These are phyloP conservation scores for Epizoanthus fatuus DNA, from an alignment of 92 coral and sea anemone species.

Conservation along the genomic window DNA sequence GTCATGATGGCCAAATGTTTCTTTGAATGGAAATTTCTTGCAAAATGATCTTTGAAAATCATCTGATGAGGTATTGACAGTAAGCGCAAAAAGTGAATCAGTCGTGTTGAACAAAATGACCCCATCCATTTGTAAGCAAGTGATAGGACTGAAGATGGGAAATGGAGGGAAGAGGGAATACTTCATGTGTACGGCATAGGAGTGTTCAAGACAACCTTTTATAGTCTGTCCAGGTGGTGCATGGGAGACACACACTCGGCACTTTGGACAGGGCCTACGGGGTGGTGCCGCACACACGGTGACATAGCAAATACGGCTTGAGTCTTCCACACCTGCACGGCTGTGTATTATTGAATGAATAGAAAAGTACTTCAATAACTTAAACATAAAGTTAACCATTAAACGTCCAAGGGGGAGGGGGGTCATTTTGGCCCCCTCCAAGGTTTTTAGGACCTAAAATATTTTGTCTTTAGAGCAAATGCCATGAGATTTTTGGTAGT, in stretches of 20 bases:
- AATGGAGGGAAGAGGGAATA: constrained; percentile 89
- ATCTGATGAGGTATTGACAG: constrained; percentile 37
- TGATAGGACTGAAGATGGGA: constrained; percentile 80
- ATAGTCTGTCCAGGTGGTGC: constrained; percentile 4
- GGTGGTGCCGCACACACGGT: constrained; percentile 88
- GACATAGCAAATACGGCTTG: constrained; percentile 80
- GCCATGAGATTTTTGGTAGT: too few relatives aligned
- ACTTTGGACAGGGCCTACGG: constrained; percentile 55
- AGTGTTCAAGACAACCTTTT: constrained; percentile 68
- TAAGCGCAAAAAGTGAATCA: constrained; percentile 84
- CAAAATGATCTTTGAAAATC: background rate
- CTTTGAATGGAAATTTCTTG: background rate
- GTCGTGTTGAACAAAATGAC: constrained; percentile 84
- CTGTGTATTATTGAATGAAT: too few relatives aligned
- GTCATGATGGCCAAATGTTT: background rate
- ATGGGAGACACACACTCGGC: constrained; percentile 25
- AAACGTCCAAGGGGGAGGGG: too few relatives aligned
- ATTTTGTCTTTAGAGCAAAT: too few relatives aligned
- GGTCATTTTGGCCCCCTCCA: too few relatives aligned
- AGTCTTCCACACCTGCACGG: constrained; percentile 48
- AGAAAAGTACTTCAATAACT: too few relatives aligned
- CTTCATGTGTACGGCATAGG: constrained; percentile 78
- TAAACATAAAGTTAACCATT: too few relatives aligned
- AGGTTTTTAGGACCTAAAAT: too few relatives aligned
- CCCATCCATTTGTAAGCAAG: constrained; percentile 75